phyloP scores from a whole-genome alignment of 2,888 invertebrate genomes.

The Aricia artaxerxes region DNA sequence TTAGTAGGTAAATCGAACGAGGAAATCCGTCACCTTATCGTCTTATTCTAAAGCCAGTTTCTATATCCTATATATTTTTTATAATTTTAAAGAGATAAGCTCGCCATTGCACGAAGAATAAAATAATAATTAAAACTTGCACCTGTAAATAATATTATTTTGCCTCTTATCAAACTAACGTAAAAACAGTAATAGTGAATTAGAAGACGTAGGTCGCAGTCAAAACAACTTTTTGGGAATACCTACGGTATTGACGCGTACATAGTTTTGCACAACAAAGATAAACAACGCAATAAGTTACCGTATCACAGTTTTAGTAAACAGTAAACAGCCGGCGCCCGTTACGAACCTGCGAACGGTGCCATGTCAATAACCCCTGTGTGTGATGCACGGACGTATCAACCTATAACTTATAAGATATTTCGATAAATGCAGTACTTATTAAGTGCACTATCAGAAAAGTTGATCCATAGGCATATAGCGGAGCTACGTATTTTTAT shows the following conservation, averaged over 20 bases:
- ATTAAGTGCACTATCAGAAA: too few relatives aligned
- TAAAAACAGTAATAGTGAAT: background rate
- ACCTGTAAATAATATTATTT: background rate
- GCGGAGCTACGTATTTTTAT: too few relatives aligned
- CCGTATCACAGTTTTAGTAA: constrained; percentile 33
- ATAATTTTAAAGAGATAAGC: too few relatives aligned
- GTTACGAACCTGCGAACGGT: constrained; percentile 33
- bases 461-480: too few relatives aligned
- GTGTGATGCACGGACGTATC: constrained; percentile 19
- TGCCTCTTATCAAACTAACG: background rate
- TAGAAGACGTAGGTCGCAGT: constrained; percentile 10
- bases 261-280: constrained; percentile 9
- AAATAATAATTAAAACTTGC: background rate
- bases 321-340: constrained; percentile 34
- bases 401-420: constrained; percentile 14
- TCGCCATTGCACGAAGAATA: too few relatives aligned
- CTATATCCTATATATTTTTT: background rate
- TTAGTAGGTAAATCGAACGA: background rate
- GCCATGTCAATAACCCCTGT: constrained; percentile 32
- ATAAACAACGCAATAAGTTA: constrained; percentile 30
- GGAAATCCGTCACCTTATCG: background rate
- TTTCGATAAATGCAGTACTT: background rate
- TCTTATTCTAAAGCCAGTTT: background rate
- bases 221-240: background rate
- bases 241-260: background rate